A percentile compares a stretch with the other conserved stretches of the same genome.
Conservation (phyloP, 2,113 vertebrate genomes). For the Boulengeromyrus knoepffleri region DNA sequence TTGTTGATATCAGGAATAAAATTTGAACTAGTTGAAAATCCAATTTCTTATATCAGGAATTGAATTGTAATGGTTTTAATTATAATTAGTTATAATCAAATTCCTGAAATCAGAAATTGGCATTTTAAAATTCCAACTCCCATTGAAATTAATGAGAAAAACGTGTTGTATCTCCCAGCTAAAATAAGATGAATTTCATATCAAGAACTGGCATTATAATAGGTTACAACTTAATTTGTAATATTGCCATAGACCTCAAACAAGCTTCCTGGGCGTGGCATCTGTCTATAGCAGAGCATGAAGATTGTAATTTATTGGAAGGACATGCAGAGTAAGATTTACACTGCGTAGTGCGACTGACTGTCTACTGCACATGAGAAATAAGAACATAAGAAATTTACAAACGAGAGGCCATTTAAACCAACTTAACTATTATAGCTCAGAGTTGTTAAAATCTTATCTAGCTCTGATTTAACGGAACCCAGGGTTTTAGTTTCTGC, state of each 20-base stretch:
- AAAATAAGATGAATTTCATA: background rate
- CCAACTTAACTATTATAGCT: no score
- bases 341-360: background rate
- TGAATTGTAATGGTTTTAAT: background rate
- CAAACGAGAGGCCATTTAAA: no score
- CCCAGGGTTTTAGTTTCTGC: no score
- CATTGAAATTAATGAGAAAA: background rate
- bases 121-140: background rate
- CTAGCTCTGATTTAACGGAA: no score
- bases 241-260: background rate
- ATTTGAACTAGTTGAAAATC: no score
- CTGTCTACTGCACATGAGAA: background rate
- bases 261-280: background rate
- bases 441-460: no score
- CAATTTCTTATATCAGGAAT: no score
- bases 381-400: no score
- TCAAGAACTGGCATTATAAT: background rate
- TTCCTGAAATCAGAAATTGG: background rate
- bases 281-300: background rate
- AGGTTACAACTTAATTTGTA: background rate
- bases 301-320: background rate
- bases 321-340: background rate
- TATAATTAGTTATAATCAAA: background rate
- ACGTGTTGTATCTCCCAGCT: background rate
- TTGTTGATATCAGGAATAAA: no score